These are phyloP conservation scores for Pocillopora grandis DNA, from an alignment of 92 coral and sea anemone species.

Conservation along the genomic window DNA sequence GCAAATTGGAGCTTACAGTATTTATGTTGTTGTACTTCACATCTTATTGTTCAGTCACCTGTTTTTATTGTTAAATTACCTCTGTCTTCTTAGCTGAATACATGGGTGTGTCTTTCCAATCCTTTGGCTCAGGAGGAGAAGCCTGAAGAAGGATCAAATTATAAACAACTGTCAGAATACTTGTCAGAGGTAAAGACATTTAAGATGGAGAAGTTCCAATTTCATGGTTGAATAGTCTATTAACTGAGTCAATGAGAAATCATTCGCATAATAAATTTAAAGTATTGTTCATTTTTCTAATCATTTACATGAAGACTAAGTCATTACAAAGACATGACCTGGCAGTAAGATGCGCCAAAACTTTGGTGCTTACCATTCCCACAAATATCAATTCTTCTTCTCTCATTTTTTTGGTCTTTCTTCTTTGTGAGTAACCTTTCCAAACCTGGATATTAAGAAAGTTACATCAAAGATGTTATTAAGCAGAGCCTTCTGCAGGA, in stretches of 20 bases:
- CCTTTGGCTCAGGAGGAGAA: slow-evolving; percentile 59
- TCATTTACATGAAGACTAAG: no score
- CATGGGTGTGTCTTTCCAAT: slow-evolving; percentile 83
- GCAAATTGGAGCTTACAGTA: no score
- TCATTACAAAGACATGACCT: background rate
- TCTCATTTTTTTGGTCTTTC: slow-evolving; percentile 86
- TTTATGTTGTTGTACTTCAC: no score
- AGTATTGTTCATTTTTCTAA: no score
- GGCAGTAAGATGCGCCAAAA: background rate
- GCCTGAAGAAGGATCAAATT: slow-evolving; percentile 48
- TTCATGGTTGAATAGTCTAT: no score
- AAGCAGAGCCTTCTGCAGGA: background rate
- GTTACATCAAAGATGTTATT: no score
- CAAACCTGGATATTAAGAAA: slow-evolving; percentile 51
- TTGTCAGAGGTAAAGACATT: background rate
- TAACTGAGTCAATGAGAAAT: no score
- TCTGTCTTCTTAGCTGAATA: slow-evolving; percentile 70
- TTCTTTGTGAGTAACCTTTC: slow-evolving; percentile 96
- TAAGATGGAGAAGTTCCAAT: no score
- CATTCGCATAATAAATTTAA: no score
- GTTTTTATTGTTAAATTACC: slow-evolving; percentile 41
- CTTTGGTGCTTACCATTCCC: slow-evolving; percentile 78
- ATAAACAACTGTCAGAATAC: background rate
- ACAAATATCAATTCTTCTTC: slow-evolving; percentile 93
- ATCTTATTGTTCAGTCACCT: no score